These are phyloP conservation scores for Charaxes varanes DNA, from an alignment of 1,140 invertebrate genomes.

Conservation along the genomic window DNA sequence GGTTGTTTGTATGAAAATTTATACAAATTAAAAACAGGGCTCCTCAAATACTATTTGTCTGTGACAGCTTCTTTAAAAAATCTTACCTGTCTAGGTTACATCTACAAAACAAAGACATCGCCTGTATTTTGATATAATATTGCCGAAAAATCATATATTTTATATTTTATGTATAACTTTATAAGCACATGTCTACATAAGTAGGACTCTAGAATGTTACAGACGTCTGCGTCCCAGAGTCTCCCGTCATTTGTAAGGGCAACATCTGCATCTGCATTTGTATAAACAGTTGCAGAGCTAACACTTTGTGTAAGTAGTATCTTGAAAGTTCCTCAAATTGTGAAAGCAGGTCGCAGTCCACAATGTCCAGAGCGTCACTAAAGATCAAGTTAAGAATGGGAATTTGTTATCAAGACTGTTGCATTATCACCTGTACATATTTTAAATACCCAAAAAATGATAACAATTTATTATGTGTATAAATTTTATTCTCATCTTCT, in stretches of 20 bases:
- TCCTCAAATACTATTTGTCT: too few relatives aligned
- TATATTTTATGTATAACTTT: conserved; percentile 1
- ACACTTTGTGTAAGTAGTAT: conserved; percentile 18
- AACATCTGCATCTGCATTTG: conserved; percentile 17
- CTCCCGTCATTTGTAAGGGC: conserved; percentile 15
- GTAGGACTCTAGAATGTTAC: conserved; percentile 21
- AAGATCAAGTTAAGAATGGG: too few relatives aligned
- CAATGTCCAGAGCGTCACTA: neutral
- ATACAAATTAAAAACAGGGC: too few relatives aligned
- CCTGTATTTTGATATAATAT: too few relatives aligned
- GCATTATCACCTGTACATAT: neutral
- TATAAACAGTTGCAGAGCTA: conserved; percentile 12
- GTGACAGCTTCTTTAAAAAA: too few relatives aligned
- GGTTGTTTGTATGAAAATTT: too few relatives aligned
- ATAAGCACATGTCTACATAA: conserved; percentile 18
- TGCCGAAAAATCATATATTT: neutral
- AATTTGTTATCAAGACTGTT: too few relatives aligned
- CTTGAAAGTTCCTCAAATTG: conserved; percentile 16
- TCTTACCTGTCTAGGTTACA: too few relatives aligned
- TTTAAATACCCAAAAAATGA: too few relatives aligned
- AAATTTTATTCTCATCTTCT: too few relatives aligned
- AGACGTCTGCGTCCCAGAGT: conserved; percentile 18
- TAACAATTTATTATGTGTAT: conserved; percentile 26
- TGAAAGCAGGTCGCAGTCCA: conserved; percentile 8
- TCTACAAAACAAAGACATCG: too few relatives aligned